phyloP scores from a whole-genome alignment of 2,888 invertebrate species.

The Melanargia galathea region DNA sequence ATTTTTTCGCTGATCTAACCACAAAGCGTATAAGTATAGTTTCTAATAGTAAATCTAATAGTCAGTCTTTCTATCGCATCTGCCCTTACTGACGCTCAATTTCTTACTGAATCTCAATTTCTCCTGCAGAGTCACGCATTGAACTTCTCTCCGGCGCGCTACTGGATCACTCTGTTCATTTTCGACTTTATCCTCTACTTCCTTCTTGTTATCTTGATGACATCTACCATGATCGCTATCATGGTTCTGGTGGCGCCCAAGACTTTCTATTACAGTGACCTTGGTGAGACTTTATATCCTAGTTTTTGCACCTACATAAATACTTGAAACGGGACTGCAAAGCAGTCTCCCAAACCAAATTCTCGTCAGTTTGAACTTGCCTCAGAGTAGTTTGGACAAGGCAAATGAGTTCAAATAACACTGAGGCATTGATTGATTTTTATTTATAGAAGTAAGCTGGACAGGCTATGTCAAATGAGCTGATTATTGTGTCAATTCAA shows the following conservation, averaged over 20 bases:
- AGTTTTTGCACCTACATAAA: background rate
- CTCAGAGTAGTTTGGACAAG: no score
- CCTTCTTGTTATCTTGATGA: conserved; percentile 57
- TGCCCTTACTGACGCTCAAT: background rate
- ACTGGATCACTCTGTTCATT: conserved; percentile 63
- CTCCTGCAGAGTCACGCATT: conserved; percentile 55
- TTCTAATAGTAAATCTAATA: no score
- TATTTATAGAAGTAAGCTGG: no score
- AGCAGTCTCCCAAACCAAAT: no score
- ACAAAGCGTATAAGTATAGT: no score
- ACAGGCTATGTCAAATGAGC: no score
- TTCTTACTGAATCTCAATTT: background rate
- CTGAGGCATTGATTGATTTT: no score
- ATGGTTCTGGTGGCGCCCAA: conserved; percentile 51
- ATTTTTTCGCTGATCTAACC: no score
- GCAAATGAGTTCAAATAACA: no score
- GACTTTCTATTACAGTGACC: conserved; percentile 52
- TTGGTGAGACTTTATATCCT: conserved; percentile 48
- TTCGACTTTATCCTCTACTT: conserved; percentile 63
- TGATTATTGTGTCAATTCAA: no score
- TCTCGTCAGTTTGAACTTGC: no score
- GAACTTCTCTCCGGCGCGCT: conserved; percentile 64
- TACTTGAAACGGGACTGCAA: background rate
- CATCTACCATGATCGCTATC: conserved; percentile 49
- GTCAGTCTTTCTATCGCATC: background rate